Percentiles rank a stretch among this genome's conserved stretches.
Conservation (phyloP, 2,888 invertebrate species). For the Torymus texanus region DNA sequence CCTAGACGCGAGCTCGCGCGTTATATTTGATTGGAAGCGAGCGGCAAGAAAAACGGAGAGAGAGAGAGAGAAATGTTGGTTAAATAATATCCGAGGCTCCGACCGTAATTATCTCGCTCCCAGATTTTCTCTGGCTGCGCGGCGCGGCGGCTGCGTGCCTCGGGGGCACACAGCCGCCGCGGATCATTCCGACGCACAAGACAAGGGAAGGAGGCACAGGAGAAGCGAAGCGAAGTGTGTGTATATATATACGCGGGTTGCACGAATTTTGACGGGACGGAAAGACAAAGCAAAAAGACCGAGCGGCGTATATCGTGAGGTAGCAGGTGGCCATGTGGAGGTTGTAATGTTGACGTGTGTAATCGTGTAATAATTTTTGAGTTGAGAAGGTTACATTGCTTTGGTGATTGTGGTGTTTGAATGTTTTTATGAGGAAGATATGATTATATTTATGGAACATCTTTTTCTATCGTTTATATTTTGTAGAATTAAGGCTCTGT, state of each 20-base stretch:
- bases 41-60: conserved; percentile 15
- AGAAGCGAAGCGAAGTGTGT: not conserved
- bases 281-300: conserved; percentile 25
- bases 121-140: conserved; percentile 65
- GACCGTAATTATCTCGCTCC: conserved; percentile 74
- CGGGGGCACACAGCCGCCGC: conserved; percentile 12
- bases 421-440: no score
- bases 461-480: no score
- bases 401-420: no score
- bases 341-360: no score
- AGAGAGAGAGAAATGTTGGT: conserved; percentile 68
- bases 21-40: conserved; percentile 70
- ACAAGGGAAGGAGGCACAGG: not conserved
- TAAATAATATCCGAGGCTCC: conserved; percentile 70
- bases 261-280: conserved; percentile 23
- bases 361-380: no score
- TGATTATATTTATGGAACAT: no score
- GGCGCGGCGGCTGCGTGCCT: conserved; percentile 37
- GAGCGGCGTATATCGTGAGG: not conserved
- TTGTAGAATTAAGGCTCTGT: no score
- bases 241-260: no score
- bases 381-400: no score
- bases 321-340: no score
- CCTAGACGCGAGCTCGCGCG: conserved; percentile 58
- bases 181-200: conserved; percentile 19